Evolutionary conservation across 2,113 vertebrate genomes (phyloP), one percentile per base, ranked within the genome.

Genomic region (Drymodes brunneopygia): DNA sequence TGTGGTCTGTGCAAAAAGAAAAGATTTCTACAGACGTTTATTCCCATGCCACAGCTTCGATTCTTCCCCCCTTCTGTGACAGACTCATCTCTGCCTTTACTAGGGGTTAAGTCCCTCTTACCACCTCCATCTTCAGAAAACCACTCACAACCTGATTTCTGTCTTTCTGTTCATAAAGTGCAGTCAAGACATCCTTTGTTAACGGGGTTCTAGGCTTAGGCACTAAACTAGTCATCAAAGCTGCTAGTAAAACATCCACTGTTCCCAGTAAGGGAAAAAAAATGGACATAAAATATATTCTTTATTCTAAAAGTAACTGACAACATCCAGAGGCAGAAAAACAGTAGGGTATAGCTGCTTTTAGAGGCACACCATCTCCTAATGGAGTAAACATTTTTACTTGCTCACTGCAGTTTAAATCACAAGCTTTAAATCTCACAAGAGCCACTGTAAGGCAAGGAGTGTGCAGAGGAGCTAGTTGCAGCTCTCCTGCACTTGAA

Each of bases 391-490:
- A 66, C 5, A 42, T 33, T 86, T 80, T 56, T 40, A 58, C n/a
- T 40, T n/a, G 38, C 29, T 74, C 36, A 28, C 45, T 51, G 12
- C 8, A 44, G 9, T 54, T 48, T 38, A 20, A 40, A 77, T 42
- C 20, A 28, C 23, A 67, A 67, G 35, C 62, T 83, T 86, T 77
- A 62, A 83, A 80, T 27, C 67, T 60, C 69, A 12, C 19, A 62
- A 73, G 25, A 91, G 60, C 60, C n/a, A 31, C 4, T 75, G 10
- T 4, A 80, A 47, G 38, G 58, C 67, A 77, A 53, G 62, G 47
- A 44, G 2, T 3, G 1, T n/a, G 19, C 53, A 77, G 22, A 70
- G 48, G 22, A 72, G 11, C 6, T 20, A 25, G 21, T 0, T 84
- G 58, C 21, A 64, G 47, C 27, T 64, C 10, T 69, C 29, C 35